These are phyloP conservation scores for Julus scanicus DNA, from an alignment of 2,888 invertebrate species.

Conservation along the genomic window DNA sequence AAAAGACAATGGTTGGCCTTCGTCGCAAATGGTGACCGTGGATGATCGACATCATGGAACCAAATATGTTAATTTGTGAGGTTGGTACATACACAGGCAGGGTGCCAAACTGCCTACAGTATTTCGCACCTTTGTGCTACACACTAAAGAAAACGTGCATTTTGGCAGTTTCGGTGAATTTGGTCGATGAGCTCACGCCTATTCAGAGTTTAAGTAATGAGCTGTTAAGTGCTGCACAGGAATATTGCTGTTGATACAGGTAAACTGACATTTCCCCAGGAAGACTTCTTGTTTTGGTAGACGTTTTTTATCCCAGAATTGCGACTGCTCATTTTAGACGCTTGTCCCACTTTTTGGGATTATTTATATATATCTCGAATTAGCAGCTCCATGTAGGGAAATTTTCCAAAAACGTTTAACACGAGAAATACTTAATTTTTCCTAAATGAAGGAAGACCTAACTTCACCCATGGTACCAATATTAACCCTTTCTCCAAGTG, in stretches of 20 bases:
- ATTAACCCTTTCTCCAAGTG: no score
- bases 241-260: neutral
- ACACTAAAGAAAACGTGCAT: neutral
- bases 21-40: neutral
- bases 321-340: conserved; percentile 33
- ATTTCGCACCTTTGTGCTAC: neutral
- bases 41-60: neutral
- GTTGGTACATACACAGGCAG: neutral
- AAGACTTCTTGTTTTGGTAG: neutral
- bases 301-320: neutral
- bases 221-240: neutral
- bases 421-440: neutral
- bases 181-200: neutral
- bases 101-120: neutral
- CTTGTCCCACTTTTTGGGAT: conserved; percentile 18
- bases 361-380: conserved; percentile 10
- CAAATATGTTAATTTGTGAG: neutral
- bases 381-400: conserved; percentile 8
- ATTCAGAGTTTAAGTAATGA: neutral
- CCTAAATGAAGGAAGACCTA: neutral
- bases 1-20: conserved; percentile 1
- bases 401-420: neutral
- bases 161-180: neutral
- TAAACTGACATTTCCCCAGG: neutral
- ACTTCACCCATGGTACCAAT: no score